phyloP scores from a whole-genome alignment of 2,888 invertebrate species.

The Meta bourneti region DNA sequence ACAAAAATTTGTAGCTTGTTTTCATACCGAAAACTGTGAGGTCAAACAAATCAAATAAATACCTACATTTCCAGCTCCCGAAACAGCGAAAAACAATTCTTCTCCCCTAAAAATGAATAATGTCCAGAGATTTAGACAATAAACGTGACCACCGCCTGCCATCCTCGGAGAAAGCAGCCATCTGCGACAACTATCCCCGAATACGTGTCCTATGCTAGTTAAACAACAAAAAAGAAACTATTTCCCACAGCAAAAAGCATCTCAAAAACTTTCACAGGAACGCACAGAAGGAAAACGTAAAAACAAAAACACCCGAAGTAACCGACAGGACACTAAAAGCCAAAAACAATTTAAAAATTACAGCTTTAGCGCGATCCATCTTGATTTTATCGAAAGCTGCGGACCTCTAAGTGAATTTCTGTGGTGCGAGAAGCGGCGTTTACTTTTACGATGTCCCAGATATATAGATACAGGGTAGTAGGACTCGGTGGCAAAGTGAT shows the following conservation, averaged over 20 bases:
- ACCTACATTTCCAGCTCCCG: neutral
- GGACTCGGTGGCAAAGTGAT: neutral
- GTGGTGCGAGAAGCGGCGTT: conserved; percentile 41
- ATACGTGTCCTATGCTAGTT: conserved; percentile 34
- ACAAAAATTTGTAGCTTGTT: too few species aligned
- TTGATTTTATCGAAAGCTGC: conserved; percentile 64
- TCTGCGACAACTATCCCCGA: conserved; percentile 18
- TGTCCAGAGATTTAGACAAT: conserved; percentile 18
- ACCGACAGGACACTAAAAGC: conserved; percentile 53
- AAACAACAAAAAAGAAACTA: conserved; percentile 32
- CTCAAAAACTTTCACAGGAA: neutral
- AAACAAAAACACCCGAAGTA: neutral
- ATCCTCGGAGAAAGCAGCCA: conserved; percentile 25
- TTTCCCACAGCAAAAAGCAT: conserved; percentile 21
- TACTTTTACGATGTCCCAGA: conserved; percentile 53
- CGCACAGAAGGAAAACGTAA: neutral
- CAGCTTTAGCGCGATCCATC: conserved; percentile 57
- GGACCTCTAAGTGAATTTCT: conserved; percentile 61
- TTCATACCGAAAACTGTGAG: neutral
- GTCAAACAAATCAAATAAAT: neutral
- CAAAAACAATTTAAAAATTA: conserved; percentile 68
- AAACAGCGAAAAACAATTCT: neutral
- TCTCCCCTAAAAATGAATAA: conserved; percentile 30
- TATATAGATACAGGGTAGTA: conserved; percentile 34
- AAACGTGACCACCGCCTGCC: conserved; percentile 24